Evolutionary conservation across 2,888 invertebrate genomes (phyloP).

Genomic region (Chaetogeoica ovagalla): DNA sequence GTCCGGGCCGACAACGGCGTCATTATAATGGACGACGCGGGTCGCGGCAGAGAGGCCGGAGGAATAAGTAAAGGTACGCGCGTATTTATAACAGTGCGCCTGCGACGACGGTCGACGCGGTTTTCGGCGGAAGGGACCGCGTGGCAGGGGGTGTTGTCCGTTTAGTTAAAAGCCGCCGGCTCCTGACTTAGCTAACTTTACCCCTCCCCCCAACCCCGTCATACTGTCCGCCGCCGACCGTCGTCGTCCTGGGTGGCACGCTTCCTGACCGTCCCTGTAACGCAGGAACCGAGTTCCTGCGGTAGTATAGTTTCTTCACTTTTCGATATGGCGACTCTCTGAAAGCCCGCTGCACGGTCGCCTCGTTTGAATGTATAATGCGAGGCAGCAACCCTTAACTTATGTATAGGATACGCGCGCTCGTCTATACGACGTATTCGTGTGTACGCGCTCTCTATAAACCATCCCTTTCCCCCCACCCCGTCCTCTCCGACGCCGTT

Average conservation of each 20-base stretch:
- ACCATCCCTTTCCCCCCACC: conserved; percentile 9
- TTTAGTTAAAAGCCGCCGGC: conserved; percentile 51
- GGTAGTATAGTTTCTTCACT: conserved; percentile 24
- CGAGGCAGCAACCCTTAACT: conserved; percentile 6
- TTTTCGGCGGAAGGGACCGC: neutral
- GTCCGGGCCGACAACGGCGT: conserved; percentile 26
- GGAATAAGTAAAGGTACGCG: too few species aligned
- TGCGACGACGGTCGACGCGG: neutral
- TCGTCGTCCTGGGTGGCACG: neutral
- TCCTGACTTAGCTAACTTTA: conserved; percentile 47
- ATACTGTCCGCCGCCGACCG: neutral
- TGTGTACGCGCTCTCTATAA: neutral
- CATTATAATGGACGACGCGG: conserved; percentile 28
- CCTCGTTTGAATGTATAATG: conserved; percentile 42
- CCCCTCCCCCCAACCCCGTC: conserved; percentile 36
- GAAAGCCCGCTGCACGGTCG: neutral
- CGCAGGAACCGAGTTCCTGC: neutral
- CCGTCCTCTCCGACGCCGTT: neutral
- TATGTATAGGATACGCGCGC: neutral
- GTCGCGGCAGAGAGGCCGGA: too few species aligned
- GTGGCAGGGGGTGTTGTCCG: conserved; percentile 39
- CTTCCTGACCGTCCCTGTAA: neutral
- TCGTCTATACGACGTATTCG: neutral
- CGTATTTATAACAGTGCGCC: too few species aligned
- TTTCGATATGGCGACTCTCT: conserved; percentile 38